Evolutionary conservation across 2,113 vertebrate species (phyloP).

Genomic region (Cyphomyrus discorhynchus): DNA sequence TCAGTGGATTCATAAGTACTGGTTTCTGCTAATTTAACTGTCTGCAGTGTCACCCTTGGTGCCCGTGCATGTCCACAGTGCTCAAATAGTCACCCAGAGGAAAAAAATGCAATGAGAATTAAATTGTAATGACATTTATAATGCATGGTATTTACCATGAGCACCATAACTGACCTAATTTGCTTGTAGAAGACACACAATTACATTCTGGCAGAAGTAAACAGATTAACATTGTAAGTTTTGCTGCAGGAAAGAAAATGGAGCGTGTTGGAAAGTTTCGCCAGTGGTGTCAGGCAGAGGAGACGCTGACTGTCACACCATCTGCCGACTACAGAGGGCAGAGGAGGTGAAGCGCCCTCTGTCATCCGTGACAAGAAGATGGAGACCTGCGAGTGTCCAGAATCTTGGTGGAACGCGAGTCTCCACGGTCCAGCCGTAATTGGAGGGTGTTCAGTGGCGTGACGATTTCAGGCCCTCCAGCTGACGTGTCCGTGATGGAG

Average conservation of each 20-base stretch:
- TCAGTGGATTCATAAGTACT: not conserved
- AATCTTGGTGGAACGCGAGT: not conserved
- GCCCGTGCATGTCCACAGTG: not conserved
- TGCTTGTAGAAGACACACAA: not conserved
- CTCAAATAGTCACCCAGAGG: not conserved
- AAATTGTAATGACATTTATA: not conserved
- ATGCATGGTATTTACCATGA: not conserved
- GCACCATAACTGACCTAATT: not conserved
- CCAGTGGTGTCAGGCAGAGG: not conserved
- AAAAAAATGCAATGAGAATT: not conserved
- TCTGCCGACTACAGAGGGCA: not conserved
- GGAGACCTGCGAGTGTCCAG: not conserved
- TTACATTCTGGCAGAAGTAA: not conserved
- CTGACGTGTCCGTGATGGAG: not conserved
- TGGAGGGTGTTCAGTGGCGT: not conserved
- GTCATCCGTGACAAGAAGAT: not conserved
- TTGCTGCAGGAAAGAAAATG: not conserved
- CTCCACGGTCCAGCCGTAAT: not conserved
- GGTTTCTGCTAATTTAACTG: not conserved
- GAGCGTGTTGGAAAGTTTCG: not conserved
- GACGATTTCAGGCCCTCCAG: not conserved
- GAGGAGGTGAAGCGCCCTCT: not conserved
- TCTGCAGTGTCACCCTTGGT: not conserved
- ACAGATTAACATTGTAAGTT: not conserved
- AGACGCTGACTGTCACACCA: not conserved